Evolutionary conservation across 2,797 vertebrate genomes (phyloP), one percentile per base, ranked within the genome.

Genomic region (Apogon hyalosoma): DNA sequence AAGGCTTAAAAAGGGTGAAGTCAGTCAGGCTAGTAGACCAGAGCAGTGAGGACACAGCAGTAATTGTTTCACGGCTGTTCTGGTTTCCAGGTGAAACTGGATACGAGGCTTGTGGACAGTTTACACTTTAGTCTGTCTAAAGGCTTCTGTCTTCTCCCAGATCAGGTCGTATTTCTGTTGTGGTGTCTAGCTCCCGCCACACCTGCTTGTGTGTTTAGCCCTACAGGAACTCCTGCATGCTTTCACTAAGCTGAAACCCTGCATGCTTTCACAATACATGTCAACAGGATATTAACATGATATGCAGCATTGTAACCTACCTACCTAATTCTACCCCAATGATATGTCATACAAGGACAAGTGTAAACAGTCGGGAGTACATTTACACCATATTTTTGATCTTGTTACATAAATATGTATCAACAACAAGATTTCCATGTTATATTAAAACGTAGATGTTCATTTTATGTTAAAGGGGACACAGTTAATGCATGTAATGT

Each of bases 21-120:
- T 15, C 11, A 21, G 16, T 45, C n/a, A 39, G 57, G 58, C 57
- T 63, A 54, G 50, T 58, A 54, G 40, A 11, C 3, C 40, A 59
- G 62, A 38, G 38, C 61, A 61, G 18, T 13, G 12, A 69, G 51
- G 63, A 71, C 43, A 67, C 21, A 38, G 36, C 10, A 40, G 61
- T 61, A 53, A 64, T 57, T 61, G 58, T 80, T 66, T 58, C 15
- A 19, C 56, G 50, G 53, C 53, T 70, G 69, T 60, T 45, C 68
- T 46, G 47, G 53, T 79, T 83, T 64, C 45, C 53, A 72, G 52
- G 73, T 81, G 77, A 76, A 84, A 90, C 45, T 1, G 67, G 73
- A 85, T 36, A 43, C 18, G 43, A 9, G 0, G 57, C 54, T 59
- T 54, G 42, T 15, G 36, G 55, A 65, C 59, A 52, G 64, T 66